Conservation (phyloP, 2,113 vertebrate species). For the Myanophis thanlyinensis region DNA sequence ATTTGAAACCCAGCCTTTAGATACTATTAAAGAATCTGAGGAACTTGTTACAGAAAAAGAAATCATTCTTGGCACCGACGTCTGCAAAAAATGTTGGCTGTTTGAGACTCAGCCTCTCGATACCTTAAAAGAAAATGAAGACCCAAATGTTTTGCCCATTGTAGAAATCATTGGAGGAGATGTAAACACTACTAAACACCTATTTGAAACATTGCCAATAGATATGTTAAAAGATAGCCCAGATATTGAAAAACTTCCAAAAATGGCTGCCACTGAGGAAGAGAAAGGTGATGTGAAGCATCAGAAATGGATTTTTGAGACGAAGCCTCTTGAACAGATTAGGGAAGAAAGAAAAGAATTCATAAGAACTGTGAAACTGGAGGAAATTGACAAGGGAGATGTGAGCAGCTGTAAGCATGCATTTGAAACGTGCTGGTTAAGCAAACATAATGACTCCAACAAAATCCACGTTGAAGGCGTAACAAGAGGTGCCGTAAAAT, state of each 20-base stretch:
- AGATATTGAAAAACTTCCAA: conserved; percentile 83
- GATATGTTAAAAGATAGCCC: conserved; percentile 79
- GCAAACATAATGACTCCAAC: conserved; percentile 72
- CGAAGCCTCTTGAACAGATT: conserved; percentile 84
- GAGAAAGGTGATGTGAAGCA: conserved; percentile 87
- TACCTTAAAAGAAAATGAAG: conserved; percentile 78
- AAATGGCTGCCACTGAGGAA: conserved; percentile 73
- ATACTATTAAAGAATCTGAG: conserved; percentile 79
- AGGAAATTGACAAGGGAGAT: conserved; percentile 84
- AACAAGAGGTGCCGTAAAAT: conserved; percentile 78
- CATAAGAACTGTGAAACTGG: conserved; percentile 78
- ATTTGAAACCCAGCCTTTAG: conserved; percentile 83
- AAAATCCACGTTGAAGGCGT: conserved; percentile 84
- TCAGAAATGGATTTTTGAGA: conserved; percentile 89
- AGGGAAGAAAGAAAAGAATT: conserved; percentile 82
- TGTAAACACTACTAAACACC: conserved; percentile 80
- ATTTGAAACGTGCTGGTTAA: conserved; percentile 82
- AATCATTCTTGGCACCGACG: conserved; percentile 78
- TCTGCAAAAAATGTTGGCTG: conserved; percentile 85
- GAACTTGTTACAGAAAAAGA: conserved; percentile 69
- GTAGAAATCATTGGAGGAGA: conserved; percentile 84
- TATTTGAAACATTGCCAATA: conserved; percentile 84
- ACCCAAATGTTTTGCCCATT: conserved; percentile 58
- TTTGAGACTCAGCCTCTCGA: conserved; percentile 91
- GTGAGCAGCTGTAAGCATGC: conserved; percentile 80